Conservation (phyloP, 2,113 vertebrate species). For the Penelope pileata region DNA sequence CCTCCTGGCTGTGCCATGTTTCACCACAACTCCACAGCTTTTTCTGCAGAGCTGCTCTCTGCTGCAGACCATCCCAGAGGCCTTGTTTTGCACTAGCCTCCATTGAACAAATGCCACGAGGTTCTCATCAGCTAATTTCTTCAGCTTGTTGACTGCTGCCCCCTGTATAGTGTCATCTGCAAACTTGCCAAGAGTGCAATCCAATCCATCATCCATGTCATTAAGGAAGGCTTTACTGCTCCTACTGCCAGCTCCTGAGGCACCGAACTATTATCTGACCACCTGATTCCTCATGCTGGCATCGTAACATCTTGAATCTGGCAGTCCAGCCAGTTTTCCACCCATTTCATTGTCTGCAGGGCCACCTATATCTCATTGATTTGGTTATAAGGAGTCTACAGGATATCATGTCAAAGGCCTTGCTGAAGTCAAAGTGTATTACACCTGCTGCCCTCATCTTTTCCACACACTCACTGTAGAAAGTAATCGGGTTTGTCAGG, state of each 20-base stretch:
- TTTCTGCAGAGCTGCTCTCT: background rate
- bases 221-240: background rate
- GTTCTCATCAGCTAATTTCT: background rate
- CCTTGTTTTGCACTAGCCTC: background rate
- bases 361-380: background rate
- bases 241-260: background rate
- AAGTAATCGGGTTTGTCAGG: background rate
- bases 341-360: background rate
- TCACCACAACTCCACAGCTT: background rate
- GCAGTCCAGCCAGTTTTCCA: background rate
- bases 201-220: background rate
- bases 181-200: background rate
- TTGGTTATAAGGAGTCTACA: background rate
- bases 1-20: background rate
- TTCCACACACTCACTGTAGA: background rate
- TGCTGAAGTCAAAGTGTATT: background rate
- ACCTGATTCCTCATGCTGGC: rapidly evolving
- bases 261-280: background rate
- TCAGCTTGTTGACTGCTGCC: background rate
- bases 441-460: background rate
- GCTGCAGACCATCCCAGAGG: background rate
- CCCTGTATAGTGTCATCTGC: background rate
- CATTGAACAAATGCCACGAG: background rate
- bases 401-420: background rate
- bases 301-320: background rate